Evolutionary conservation across 1,140 invertebrate genomes (phyloP).

Genomic region (Hycleus phaleratus): DNA sequence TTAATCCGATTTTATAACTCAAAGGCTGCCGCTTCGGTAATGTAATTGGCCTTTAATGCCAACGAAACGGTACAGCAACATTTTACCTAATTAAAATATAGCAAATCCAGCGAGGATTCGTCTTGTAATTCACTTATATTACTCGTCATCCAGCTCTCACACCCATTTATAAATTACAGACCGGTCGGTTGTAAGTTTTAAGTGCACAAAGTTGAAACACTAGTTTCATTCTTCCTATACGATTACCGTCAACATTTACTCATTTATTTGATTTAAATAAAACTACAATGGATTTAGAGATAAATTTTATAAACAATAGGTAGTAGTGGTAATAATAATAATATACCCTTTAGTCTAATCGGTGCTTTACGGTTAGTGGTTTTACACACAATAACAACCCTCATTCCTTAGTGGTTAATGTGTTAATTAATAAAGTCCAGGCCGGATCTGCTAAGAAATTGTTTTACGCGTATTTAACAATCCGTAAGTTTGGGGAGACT

Average conservation of each 20-base stretch:
- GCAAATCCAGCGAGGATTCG: slow-evolving; percentile 17
- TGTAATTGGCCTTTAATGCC: slow-evolving; percentile 21
- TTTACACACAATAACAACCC: slow-evolving; percentile 17
- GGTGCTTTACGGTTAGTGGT: slow-evolving; percentile 17
- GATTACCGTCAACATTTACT: too few species aligned
- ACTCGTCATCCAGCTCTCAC: slow-evolving; percentile 9
- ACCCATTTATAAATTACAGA: slow-evolving; percentile 21
- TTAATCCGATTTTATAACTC: slow-evolving; percentile 18
- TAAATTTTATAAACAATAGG: too few species aligned
- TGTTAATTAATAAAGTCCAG: slow-evolving; percentile 19
- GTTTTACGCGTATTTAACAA: slow-evolving; percentile 15
- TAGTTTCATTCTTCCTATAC: too few species aligned
- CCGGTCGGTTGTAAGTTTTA: slow-evolving; percentile 16
- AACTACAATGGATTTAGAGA: too few species aligned
- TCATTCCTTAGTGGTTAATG: slow-evolving; percentile 16
- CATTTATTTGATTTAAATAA: too few species aligned
- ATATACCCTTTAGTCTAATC: slow-evolving; percentile 8
- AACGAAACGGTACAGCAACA: slow-evolving; percentile 16
- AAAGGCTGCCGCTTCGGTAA: slow-evolving; percentile 17
- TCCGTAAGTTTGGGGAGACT: neutral
- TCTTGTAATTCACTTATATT: slow-evolving; percentile 17
- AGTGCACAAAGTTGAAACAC: neutral
- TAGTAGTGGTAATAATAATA: too few species aligned
- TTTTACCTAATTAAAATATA: slow-evolving; percentile 24
- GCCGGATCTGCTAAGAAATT: slow-evolving; percentile 13